Base-by-base conservation (phyloP, 2,888 invertebrate genomes). In the Girardia tigrina region DNA sequence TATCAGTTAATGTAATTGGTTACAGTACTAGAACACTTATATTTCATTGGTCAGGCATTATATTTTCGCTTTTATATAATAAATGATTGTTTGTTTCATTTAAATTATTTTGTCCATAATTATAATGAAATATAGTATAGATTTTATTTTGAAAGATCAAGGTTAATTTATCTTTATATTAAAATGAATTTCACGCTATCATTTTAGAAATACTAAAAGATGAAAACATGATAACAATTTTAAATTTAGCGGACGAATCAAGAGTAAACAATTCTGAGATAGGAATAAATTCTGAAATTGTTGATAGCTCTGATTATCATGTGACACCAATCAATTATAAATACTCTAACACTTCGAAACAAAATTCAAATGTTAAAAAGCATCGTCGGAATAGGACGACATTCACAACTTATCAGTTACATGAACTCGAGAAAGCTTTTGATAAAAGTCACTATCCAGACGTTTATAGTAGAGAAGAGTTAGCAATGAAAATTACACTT, bases 361-460 rank as follows among this genome's bases (percentile, higher is more conserved):
- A 4, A 56, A 56, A 56, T 56, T 77, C 79, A 28, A 78, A 78
- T 26, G 94, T 93, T 87, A 97, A 95, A 88, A 97, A 97, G 84
- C 94, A 95, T 83, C 88, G 93, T 0, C 88, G 97, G 74, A 98
- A 97, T 86, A 88, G 97, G 78, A 98, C 97, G 76, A 98, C 97
- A 75, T 98, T 98, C 87, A 98, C 97, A 77, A 98, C 97, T 8
- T 98, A 92, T 86, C 97, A 98, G 86, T 88, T 97, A 79, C 94
- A 95, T 86, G 94, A 95, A 85, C 86, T 95, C 81, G 95, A 95
- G 85, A 86, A 94, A 79, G 84, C 83, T 12, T 81, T 95, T 92
- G 87, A 95, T 92, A 87, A 93, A 90, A 78, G 85, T 90, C 94
- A 86, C 79, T 97, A 97, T 84, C 97, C 97, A 16, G 97, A 98